Conservation (phyloP, 2,888 invertebrate genomes). For the Drosophila greeni region DNA sequence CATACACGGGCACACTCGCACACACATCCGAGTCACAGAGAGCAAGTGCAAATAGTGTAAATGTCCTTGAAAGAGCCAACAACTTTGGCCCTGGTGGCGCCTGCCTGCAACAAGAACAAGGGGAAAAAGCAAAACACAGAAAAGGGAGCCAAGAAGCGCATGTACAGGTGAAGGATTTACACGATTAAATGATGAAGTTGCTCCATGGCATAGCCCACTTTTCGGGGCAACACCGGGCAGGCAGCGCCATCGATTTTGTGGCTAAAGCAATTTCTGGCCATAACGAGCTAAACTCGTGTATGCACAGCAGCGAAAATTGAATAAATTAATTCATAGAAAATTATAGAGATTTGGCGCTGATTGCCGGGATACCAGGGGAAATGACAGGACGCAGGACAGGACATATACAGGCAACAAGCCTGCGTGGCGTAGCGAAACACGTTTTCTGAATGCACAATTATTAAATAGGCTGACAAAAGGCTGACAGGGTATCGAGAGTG, state of each 20-base stretch:
- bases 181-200: conserved; percentile 32
- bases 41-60: conserved; percentile 66
- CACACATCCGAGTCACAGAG: conserved; percentile 37
- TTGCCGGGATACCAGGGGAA: conserved; percentile 38
- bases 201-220: conserved; percentile 10
- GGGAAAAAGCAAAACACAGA: conserved; percentile 23
- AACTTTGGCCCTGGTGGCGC: conserved; percentile 50
- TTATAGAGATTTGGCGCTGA: conserved; percentile 62
- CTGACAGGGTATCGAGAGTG: conserved; percentile 2
- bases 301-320: conserved; percentile 54
- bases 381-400: conserved; percentile 8
- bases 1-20: conserved; percentile 13
- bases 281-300: conserved; percentile 48
- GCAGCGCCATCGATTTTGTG: conserved; percentile 17
- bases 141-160: conserved; percentile 12
- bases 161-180: conserved; percentile 56
- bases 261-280: neutral
- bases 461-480: conserved; percentile 65
- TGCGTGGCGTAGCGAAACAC: conserved; percentile 36
- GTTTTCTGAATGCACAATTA: conserved; percentile 70
- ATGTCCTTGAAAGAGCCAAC: conserved; percentile 69
- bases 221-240: neutral
- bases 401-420: conserved; percentile 26
- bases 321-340: conserved; percentile 65
- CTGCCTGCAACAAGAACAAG: conserved; percentile 23